Conservation (phyloP, 1,140 invertebrate genomes). For the Glomeris maerens region DNA sequence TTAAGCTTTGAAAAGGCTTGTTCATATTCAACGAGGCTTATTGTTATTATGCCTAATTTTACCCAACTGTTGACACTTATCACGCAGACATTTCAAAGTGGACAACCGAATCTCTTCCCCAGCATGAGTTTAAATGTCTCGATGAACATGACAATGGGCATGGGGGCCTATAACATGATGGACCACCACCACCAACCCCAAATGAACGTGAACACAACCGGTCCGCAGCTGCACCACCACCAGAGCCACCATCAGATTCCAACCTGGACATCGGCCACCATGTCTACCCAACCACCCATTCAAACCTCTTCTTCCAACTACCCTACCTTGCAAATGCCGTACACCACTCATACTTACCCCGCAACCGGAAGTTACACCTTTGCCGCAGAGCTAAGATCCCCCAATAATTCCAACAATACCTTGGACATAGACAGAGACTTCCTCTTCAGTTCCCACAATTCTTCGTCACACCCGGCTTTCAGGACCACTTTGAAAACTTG, state of each 20-base stretch:
- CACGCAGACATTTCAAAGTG: slow-evolving; percentile 13
- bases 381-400: slow-evolving; percentile 58
- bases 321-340: slow-evolving; percentile 13
- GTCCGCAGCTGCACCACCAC: slow-evolving; percentile 36
- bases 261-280: slow-evolving; percentile 14
- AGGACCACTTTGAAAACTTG: slow-evolving; percentile 9
- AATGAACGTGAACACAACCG: slow-evolving; percentile 37
- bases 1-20: too few species aligned
- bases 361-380: slow-evolving; percentile 48
- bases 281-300: not conserved
- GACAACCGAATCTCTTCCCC: slow-evolving; percentile 44
- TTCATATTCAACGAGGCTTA: too few species aligned
- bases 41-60: too few species aligned
- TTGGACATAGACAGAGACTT: slow-evolving; percentile 12
- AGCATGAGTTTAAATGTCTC: slow-evolving; percentile 92
- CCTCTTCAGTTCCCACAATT: slow-evolving; percentile 14
- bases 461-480: slow-evolving; percentile 10
- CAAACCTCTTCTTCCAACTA: slow-evolving; percentile 8
- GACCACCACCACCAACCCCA: too few species aligned
- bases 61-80: too few species aligned
- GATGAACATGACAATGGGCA: slow-evolving; percentile 89
- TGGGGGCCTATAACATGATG: slow-evolving; percentile 38
- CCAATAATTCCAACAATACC: slow-evolving; percentile 13
- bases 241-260: slow-evolving; percentile 14
- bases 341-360: slow-evolving; percentile 16